Evolutionary conservation across 2,113 vertebrate genomes (phyloP).

Genomic region (Neoarius graeffei): DNA sequence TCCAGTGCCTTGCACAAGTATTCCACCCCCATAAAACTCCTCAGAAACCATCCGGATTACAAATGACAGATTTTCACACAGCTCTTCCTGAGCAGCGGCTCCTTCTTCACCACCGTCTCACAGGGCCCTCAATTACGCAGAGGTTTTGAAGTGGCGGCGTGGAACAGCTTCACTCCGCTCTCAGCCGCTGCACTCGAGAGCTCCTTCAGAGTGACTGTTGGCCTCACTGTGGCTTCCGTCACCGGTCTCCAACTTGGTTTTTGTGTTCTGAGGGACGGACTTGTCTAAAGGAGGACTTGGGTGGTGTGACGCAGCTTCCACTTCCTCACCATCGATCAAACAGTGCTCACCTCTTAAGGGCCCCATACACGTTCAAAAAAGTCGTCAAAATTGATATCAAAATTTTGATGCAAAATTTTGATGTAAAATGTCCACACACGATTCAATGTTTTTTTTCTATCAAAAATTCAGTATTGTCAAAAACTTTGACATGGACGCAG

Average conservation of each 20-base stretch:
- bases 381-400: too few species aligned
- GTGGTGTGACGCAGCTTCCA: background rate
- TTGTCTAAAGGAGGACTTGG: background rate
- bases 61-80: background rate
- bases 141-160: background rate
- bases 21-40: background rate
- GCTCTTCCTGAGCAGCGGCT: background rate
- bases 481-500: too few species aligned
- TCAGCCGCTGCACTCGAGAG: too few species aligned
- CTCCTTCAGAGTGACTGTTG: too few species aligned
- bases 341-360: background rate
- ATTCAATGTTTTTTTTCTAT: too few species aligned
- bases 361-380: too few species aligned
- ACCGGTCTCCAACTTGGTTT: background rate
- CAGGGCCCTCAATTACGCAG: background rate
- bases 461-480: too few species aligned
- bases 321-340: background rate
- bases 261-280: background rate
- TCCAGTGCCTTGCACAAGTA: background rate
- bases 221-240: too few species aligned
- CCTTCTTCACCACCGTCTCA: background rate
- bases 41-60: background rate
- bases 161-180: background rate
- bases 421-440: too few species aligned
- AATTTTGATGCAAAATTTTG: too few species aligned